phyloP scores from a whole-genome alignment of 2,797 vertebrate genomes.

The Borostomias antarcticus region DNA sequence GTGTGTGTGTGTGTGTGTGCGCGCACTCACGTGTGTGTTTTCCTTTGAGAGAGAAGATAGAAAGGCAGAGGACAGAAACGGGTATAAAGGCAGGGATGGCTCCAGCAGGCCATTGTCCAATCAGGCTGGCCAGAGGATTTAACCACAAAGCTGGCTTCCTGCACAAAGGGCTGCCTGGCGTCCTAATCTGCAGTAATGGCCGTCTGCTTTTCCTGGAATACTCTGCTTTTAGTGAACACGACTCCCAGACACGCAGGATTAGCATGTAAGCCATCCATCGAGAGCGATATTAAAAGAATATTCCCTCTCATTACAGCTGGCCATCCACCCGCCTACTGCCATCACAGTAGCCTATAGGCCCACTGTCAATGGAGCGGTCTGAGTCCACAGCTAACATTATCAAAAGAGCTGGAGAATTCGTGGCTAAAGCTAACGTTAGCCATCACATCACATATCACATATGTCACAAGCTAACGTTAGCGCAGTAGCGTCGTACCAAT shows the following conservation, averaged over 20 bases:
- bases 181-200: constrained; percentile 59
- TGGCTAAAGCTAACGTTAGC: too few species aligned
- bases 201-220: constrained; percentile 52
- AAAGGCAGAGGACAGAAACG: background rate
- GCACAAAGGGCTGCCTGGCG: constrained; percentile 42
- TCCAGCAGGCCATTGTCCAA: constrained; percentile 39
- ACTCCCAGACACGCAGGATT: constrained; percentile 56
- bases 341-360: constrained; percentile 11
- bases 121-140: constrained; percentile 54
- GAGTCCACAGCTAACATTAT: too few species aligned
- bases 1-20: background rate
- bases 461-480: too few species aligned
- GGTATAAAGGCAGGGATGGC: constrained; percentile 14
- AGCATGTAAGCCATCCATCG: constrained; percentile 54
- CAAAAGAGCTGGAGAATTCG: too few species aligned
- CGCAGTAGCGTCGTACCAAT: too few species aligned
- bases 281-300: constrained; percentile 52
- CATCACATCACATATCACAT: too few species aligned
- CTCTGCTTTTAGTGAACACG: constrained; percentile 31
- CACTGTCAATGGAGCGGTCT: background rate
- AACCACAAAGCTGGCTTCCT: constrained; percentile 48
- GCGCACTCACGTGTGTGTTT: background rate
- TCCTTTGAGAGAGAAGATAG: constrained; percentile 14
- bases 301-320: constrained; percentile 59
- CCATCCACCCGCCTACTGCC: constrained; percentile 50